Evolutionary conservation across 64 coral and sea anemone species (phyloP).

Genomic region (Anthopleura sola): DNA sequence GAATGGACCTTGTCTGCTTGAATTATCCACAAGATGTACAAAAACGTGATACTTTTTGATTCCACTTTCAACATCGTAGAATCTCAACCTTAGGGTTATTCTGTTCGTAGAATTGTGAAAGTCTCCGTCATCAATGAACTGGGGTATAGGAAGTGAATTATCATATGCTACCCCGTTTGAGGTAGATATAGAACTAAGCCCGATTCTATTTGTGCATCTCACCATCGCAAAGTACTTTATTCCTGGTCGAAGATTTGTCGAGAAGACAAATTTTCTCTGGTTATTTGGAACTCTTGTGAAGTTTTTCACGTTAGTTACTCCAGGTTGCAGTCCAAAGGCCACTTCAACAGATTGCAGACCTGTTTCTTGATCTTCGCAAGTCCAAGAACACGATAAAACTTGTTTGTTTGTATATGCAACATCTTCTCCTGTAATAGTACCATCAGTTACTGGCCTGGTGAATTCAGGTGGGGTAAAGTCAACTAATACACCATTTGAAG

Average conservation of each 20-base stretch:
- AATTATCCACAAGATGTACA: conserved; percentile 14
- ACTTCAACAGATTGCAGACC: conserved; percentile 48
- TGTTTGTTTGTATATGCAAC: conserved; percentile 26
- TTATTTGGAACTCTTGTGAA: conserved; percentile 36
- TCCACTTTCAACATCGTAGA: conserved; percentile 75
- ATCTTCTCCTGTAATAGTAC: conserved; percentile 31
- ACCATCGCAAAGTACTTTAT: conserved; percentile 91
- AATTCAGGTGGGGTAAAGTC: conserved; percentile 82
- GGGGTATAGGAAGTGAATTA: conserved; percentile 42
- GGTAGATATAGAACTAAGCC: conserved; percentile 52
- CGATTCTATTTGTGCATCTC: conserved; percentile 76
- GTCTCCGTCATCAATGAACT: conserved; percentile 56
- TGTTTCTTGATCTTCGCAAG: conserved; percentile 71
- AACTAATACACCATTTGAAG: conserved; percentile 79
- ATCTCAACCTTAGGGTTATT: conserved; percentile 55
- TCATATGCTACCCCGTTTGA: conserved; percentile 79
- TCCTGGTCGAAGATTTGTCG: conserved; percentile 39
- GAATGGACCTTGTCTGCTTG: conserved; percentile 50
- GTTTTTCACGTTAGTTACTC: conserved; percentile 52
- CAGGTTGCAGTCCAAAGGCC: conserved; percentile 86
- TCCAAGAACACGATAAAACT: conserved; percentile 58
- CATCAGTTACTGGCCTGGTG: conserved; percentile 54
- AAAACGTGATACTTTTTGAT: conserved; percentile 43
- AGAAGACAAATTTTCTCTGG: conserved; percentile 44
- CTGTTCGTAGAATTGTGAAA: conserved; percentile 52